Conservation (phyloP, 2,888 invertebrate genomes). For the Cephus runcator region DNA sequence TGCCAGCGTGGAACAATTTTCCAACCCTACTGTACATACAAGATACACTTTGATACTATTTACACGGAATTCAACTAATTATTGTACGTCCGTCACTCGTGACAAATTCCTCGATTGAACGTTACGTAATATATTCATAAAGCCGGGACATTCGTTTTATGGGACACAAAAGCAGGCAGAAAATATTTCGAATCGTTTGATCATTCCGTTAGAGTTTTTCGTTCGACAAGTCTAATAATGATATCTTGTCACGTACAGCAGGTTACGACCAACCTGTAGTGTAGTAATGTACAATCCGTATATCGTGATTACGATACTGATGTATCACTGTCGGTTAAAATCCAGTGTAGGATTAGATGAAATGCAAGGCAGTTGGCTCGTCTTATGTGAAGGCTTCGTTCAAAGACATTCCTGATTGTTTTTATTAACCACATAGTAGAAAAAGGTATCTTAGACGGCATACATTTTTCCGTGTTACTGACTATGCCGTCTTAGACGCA, state of each 20-base stretch:
- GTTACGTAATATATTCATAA: not conserved
- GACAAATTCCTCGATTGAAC: not conserved
- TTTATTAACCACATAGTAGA: not conserved
- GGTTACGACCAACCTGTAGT: not conserved
- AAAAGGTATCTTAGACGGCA: no score
- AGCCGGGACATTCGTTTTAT: not conserved
- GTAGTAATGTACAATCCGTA: not conserved
- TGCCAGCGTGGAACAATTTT: not conserved
- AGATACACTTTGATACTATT: not conserved
- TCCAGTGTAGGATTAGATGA: not conserved
- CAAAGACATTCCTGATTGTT: not conserved
- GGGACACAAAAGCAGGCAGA: not conserved
- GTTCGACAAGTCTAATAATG: not conserved
- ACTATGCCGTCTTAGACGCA: no score
- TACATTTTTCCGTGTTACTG: no score
- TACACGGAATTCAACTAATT: not conserved
- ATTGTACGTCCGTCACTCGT: not conserved
- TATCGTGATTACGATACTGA: not conserved
- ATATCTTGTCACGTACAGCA: not conserved
- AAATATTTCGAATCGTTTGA: not conserved
- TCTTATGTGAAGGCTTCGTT: not conserved
- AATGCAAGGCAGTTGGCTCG: not conserved
- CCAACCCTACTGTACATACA: not conserved
- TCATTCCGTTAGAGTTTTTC: no score
- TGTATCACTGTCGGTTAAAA: not conserved